Evolutionary conservation across 2,797 vertebrate species (phyloP), one percentile per base, ranked within the genome.

Genomic region (Labroides dimidiatus): DNA sequence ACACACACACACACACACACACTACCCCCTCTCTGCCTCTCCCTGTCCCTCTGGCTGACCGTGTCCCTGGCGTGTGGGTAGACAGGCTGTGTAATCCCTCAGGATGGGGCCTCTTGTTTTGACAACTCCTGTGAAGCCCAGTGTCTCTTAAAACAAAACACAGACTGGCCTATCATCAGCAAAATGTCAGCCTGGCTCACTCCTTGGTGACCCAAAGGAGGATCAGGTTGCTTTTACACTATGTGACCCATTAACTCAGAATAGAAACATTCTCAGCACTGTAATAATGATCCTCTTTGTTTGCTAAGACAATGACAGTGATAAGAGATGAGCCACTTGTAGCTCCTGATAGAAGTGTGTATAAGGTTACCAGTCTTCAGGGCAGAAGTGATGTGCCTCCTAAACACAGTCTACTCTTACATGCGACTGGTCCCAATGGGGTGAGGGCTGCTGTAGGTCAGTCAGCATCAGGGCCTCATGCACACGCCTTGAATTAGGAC

Each of bases 131-230:
- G 80, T 82, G 90, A 91, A 93, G 87, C 81, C 84, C 77, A 83
- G 91, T 90, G 89, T 93, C 90, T 89, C 88, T 93, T 93, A 90
- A 91, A 93, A 90, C 89, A 88, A 91, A 91, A 93, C 88, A 93
- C 81, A 87, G 85, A 72, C 80, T 70, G 79, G 76, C 82, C 91
- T 80, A 80, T 91, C 91, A 88, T 81, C 82, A 83, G 88, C 86
- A 82, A 81, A 90, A 91, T 85, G 88, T 90, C 87, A 88, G 64
- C 62, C 75, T 65, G 24, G 74, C 84, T 78, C 78, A 42, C 82
- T 87, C 84, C 84, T 76, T 70, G 72, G 21, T 80, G 85, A 84
- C 84, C 87, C 86, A 65, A 14, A 84, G 83, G 86, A 82, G 74
- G 89, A 93, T 94, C 92, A 48, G 84, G 88, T 94, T 94, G 42